These are phyloP conservation scores for Hyperoplus lanceolatus DNA, from an alignment of 2,797 vertebrate genomes.

Conservation along the genomic window DNA sequence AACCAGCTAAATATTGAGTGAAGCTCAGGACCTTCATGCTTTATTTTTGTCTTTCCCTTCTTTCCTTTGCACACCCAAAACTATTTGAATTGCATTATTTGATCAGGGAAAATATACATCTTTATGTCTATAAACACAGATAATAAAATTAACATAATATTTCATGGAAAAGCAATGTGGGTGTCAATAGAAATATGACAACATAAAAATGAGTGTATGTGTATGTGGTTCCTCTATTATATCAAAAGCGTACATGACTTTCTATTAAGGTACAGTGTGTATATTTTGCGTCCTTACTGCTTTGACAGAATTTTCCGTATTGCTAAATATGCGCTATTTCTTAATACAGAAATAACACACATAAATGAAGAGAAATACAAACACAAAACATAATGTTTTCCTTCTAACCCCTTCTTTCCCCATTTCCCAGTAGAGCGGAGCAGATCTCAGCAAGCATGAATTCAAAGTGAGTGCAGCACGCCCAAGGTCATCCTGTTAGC, in stretches of 20 bases:
- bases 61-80: neutral
- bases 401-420: conserved; percentile 61
- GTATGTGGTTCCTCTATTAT: conserved; percentile 29
- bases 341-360: conserved; percentile 6
- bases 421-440: conserved; percentile 84
- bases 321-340: neutral
- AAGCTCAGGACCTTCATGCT: conserved; percentile 1
- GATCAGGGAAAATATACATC: neutral
- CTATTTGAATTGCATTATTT: conserved; percentile 13
- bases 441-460: conserved; percentile 86
- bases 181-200: conserved; percentile 20
- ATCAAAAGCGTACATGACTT: conserved; percentile 23
- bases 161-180: conserved; percentile 22
- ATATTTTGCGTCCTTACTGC: neutral
- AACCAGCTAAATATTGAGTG: conserved; percentile 15
- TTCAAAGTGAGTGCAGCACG: conserved; percentile 87
- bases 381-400: conserved; percentile 46
- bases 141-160: too few species aligned
- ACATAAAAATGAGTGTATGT: conserved; percentile 22
- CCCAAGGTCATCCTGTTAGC: conserved; percentile 92
- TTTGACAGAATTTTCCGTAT: neutral
- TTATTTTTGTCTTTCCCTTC: neutral
- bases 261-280: neutral
- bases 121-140: neutral
- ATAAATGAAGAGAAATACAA: conserved; percentile 28